Conservation (phyloP, 2,888 invertebrate species). For the Tholera decimalis region DNA sequence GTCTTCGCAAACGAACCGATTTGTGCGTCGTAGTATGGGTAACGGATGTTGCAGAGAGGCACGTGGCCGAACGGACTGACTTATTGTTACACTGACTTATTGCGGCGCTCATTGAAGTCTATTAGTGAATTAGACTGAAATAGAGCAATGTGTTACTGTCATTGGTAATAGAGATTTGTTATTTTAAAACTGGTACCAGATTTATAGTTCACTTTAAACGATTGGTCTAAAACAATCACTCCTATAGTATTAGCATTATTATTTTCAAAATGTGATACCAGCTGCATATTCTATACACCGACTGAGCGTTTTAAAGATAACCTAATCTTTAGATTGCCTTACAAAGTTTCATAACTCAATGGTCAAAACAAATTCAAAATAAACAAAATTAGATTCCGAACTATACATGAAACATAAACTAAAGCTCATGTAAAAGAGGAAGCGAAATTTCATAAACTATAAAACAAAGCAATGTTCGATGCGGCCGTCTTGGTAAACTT, state of each 20-base stretch:
- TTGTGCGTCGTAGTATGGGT: conserved; percentile 88
- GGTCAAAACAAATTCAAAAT: conserved; percentile 26
- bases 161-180: conserved; percentile 47
- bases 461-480: conserved; percentile 87
- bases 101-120: conserved; percentile 82
- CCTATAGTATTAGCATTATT: background rate
- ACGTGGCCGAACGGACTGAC: conserved; percentile 82
- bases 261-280: background rate
- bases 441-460: conserved; percentile 82
- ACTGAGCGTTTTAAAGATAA: background rate
- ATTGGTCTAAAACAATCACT: background rate
- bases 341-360: background rate
- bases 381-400: conserved; percentile 29
- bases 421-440: conserved; percentile 69
- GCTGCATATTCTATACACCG: background rate
- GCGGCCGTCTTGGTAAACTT: conserved; percentile 80
- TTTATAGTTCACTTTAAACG: conserved; percentile 17
- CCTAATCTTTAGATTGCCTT: too few species aligned
- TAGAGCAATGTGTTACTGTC: conserved; percentile 63
- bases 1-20: conserved; percentile 90
- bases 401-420: conserved; percentile 61
- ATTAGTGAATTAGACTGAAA: conserved; percentile 78
- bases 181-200: conserved; percentile 43
- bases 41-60: conserved; percentile 87
- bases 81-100: conserved; percentile 83